A percentile compares a stretch with the other conserved stretches of the same genome.
These are phyloP conservation scores for Esox masquinongy DNA, from an alignment of 2,797 vertebrate genomes.

Conservation along the genomic window DNA sequence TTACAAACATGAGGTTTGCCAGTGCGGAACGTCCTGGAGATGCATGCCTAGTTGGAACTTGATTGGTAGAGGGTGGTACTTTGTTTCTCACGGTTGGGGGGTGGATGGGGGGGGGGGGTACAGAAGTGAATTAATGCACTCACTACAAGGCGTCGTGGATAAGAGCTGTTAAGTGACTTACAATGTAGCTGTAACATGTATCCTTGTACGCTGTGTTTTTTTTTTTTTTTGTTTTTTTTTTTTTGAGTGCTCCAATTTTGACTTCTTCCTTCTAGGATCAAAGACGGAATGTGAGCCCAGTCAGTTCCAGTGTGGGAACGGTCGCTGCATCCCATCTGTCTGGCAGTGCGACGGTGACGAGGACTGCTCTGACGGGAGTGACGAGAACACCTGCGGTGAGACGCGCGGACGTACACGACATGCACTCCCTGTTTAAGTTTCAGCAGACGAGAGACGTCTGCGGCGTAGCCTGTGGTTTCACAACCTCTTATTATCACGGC, in stretches of 20 bases:
- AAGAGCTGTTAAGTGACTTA: neutral
- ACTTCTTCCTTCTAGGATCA: conserved; percentile 66
- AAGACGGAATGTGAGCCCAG: conserved; percentile 85
- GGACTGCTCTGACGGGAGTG: conserved; percentile 91
- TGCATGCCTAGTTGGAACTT: neutral
- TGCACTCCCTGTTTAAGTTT: neutral
- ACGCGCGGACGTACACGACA: neutral
- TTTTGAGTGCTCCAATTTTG: neutral
- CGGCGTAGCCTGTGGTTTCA: neutral
- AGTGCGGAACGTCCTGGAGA: neutral
- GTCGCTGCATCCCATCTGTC: conserved; percentile 90
- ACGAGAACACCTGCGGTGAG: conserved; percentile 93
- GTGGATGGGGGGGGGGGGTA: too few species aligned
- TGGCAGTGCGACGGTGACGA: conserved; percentile 97
- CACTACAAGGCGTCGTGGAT: too few species aligned
- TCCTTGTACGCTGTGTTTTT: neutral
- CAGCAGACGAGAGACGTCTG: neutral
- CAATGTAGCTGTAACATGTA: neutral
- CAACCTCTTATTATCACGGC: neutral
- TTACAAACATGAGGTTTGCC: neutral
- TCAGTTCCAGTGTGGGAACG: conserved; percentile 93
- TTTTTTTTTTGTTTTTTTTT: too few species aligned
- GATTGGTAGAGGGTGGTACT: too few species aligned
- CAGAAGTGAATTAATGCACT: too few species aligned
- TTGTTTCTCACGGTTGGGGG: too few species aligned